Percentiles rank a stretch among this genome's conserved stretches.
phyloP scores from a whole-genome alignment of 2,113 vertebrate genomes.

The Pleuronectes platessa region DNA sequence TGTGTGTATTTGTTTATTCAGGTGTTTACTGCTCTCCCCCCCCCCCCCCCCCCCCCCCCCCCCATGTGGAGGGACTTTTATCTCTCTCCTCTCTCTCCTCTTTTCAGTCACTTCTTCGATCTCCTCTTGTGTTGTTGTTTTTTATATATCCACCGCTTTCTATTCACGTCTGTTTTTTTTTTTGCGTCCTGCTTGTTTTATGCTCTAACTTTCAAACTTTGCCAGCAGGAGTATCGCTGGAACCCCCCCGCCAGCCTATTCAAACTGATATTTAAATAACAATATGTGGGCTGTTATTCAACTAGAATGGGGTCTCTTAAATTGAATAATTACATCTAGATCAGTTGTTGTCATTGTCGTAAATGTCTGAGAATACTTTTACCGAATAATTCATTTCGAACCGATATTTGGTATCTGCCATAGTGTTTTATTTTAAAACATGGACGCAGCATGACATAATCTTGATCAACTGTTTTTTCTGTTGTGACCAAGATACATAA shows the following conservation, averaged over 20 bases:
- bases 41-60: not conserved
- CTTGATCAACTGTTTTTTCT: not conserved
- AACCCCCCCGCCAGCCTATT: too few relatives aligned
- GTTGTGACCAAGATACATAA: not conserved
- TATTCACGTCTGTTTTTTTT: not conserved
- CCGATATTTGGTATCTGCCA: too few relatives aligned
- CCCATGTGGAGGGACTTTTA: not conserved
- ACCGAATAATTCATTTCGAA: too few relatives aligned
- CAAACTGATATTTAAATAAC: not conserved
- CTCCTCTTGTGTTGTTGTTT: not conserved
- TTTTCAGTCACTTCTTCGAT: not conserved
- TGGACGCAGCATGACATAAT: too few relatives aligned
- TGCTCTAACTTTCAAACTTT: not conserved
- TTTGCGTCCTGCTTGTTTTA: not conserved
- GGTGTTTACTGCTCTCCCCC: not conserved
- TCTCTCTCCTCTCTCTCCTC: not conserved
- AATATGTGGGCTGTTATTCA: not conserved
- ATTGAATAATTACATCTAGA: too few relatives aligned
- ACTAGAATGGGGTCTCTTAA: too few relatives aligned
- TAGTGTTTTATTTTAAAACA: too few relatives aligned
- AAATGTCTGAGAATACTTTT: too few relatives aligned
- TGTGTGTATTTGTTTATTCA: constrained; percentile 2
- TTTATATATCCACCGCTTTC: not conserved
- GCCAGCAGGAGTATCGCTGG: not conserved
- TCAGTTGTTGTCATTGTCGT: too few relatives aligned